Conservation (phyloP, 2,797 vertebrate species). For the Silurus lanzhouensis region DNA sequence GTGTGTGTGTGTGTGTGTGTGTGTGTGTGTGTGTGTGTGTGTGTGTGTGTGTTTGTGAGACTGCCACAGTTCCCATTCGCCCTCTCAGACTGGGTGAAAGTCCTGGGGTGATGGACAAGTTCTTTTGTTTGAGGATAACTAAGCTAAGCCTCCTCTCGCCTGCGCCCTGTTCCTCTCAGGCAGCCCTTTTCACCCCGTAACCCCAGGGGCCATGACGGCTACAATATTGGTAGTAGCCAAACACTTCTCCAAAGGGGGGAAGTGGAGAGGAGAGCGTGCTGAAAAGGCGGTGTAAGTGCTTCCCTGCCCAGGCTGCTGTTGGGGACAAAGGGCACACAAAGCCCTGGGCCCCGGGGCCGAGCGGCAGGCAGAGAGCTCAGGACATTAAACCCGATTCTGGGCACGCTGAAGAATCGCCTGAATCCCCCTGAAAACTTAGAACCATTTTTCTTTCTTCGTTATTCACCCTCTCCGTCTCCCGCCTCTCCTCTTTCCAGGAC, state of each 20-base stretch:
- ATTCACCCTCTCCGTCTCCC: constrained; percentile 43
- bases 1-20: background rate
- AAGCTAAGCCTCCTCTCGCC: constrained; percentile 53
- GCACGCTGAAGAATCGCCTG: constrained; percentile 50
- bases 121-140: constrained; percentile 62
- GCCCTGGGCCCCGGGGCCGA: constrained; percentile 42
- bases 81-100: constrained; percentile 36
- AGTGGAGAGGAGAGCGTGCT: constrained; percentile 34
- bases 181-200: constrained; percentile 57
- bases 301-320: constrained; percentile 56
- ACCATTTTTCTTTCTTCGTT: constrained; percentile 53
- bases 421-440: constrained; percentile 57
- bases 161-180: constrained; percentile 46
- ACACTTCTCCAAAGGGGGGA: constrained; percentile 53
- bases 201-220: constrained; percentile 63
- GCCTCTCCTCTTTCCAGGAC: constrained; percentile 42
- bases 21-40: background rate
- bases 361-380: constrained; percentile 45
- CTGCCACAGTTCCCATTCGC: constrained; percentile 52
- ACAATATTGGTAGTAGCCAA: constrained; percentile 67
- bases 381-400: constrained; percentile 59
- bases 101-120: constrained; percentile 58
- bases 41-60: background rate
- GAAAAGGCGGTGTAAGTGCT: constrained; percentile 60
- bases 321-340: constrained; percentile 61